Evolutionary conservation across 2,888 invertebrate genomes (phyloP).

Genomic region (Leucophenga montana): DNA sequence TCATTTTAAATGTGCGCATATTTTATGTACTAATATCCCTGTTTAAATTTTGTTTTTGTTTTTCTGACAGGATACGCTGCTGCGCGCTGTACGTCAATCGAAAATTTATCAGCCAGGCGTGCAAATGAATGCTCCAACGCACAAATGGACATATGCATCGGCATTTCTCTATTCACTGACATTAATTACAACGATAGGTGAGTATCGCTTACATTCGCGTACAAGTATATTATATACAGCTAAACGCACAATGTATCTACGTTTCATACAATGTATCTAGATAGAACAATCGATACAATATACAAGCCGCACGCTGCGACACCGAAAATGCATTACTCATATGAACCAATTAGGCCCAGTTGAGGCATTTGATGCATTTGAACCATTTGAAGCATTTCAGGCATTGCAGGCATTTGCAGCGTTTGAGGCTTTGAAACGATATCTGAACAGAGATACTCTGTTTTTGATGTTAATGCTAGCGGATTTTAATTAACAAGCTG

Average conservation of each 20-base stretch:
- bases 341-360: too few species aligned
- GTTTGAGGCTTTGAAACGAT: too few species aligned
- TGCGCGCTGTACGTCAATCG: slow-evolving; percentile 73
- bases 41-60: slow-evolving; percentile 22
- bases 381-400: too few species aligned
- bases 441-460: neutral
- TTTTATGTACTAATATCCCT: slow-evolving; percentile 26
- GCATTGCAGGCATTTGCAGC: too few species aligned
- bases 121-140: slow-evolving; percentile 74
- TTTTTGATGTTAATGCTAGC: slow-evolving; percentile 39
- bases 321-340: slow-evolving; percentile 26
- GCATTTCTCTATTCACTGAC: slow-evolving; percentile 94
- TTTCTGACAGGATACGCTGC: slow-evolving; percentile 69
- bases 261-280: too few species aligned
- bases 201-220: too few species aligned
- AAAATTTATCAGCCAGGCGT: slow-evolving; percentile 73
- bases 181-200: slow-evolving; percentile 95
- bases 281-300: slow-evolving; percentile 33
- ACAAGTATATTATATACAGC: too few species aligned
- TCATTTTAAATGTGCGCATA: neutral
- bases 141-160: slow-evolving; percentile 92
- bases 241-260: too few species aligned
- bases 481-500: slow-evolving; percentile 65
- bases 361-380: too few species aligned
- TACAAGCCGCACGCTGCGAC: slow-evolving; percentile 45